These are phyloP conservation scores for Syritta pipiens DNA, from an alignment of 2,888 invertebrate genomes.

Conservation along the genomic window DNA sequence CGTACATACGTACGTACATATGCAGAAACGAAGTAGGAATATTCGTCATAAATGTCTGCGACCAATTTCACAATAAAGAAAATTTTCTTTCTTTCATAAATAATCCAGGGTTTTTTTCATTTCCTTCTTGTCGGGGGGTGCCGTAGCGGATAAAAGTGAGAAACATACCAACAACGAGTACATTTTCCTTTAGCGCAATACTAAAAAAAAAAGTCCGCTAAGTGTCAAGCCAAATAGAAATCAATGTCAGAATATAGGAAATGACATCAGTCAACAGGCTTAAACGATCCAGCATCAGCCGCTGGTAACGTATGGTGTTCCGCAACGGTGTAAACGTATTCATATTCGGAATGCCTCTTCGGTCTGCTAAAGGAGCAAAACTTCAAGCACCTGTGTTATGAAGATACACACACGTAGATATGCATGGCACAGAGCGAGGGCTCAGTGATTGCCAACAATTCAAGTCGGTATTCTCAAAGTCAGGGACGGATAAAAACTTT, in stretches of 20 bases:
- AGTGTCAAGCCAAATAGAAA: constrained; percentile 25
- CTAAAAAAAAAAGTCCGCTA: not conserved
- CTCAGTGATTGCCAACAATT: constrained; percentile 17
- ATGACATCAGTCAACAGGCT: constrained; percentile 55
- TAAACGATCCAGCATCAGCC: constrained; percentile 31
- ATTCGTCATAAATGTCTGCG: constrained; percentile 52
- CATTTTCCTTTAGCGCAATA: not conserved
- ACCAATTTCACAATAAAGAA: constrained; percentile 47
- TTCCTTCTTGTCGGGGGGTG: not conserved
- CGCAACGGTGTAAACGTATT: constrained; percentile 34
- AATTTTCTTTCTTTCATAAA: constrained; percentile 38
- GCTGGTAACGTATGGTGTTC: constrained; percentile 4
- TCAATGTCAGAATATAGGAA: constrained; percentile 33
- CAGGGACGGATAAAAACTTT: constrained; percentile 33
- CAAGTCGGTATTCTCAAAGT: constrained; percentile 10
- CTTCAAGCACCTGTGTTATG: not conserved
- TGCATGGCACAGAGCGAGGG: not conserved
- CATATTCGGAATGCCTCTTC: constrained; percentile 31
- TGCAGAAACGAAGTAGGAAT: too few species aligned
- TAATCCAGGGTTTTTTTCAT: constrained; percentile 20
- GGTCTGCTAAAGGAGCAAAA: not conserved
- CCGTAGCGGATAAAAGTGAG: too few species aligned
- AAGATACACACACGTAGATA: too few species aligned
- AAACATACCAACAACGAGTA: not conserved
- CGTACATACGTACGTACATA: too few species aligned